Evolutionary conservation across 2,888 invertebrate species (phyloP).

Genomic region (Polydrusus pterygomalis): DNA sequence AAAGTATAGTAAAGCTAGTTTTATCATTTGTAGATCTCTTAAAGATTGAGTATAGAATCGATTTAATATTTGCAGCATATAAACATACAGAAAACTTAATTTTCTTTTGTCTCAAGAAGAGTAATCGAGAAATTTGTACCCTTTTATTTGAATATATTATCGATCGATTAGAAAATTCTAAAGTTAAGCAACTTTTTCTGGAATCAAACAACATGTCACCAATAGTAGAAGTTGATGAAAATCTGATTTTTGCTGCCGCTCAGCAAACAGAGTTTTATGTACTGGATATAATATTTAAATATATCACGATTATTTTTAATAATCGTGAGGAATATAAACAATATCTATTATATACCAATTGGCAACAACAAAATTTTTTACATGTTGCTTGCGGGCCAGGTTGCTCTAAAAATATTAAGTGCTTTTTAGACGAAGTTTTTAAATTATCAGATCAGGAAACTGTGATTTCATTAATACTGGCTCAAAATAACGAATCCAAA

Average conservation of each 20-base stretch:
- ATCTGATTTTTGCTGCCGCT: neutral
- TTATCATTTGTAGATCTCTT: neutral
- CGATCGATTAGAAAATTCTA: neutral
- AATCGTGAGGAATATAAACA: neutral
- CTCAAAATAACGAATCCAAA: neutral
- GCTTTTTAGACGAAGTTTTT: neutral
- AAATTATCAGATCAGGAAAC: neutral
- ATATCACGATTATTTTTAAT: neutral
- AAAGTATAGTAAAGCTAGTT: neutral
- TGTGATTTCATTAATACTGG: neutral
- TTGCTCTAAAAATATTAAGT: neutral
- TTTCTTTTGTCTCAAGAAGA: neutral
- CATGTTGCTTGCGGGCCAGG: neutral
- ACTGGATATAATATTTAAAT: neutral
- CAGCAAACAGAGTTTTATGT: neutral
- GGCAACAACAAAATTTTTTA: neutral
- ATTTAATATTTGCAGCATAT: neutral
- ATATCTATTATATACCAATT: neutral
- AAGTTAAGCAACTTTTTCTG: neutral
- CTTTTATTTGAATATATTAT: neutral
- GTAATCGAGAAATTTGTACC: neutral
- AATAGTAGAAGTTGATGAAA: no score
- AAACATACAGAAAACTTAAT: constrained; percentile 1
- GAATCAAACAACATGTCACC: neutral
- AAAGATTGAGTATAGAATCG: neutral